phyloP scores from a whole-genome alignment of 2,797 vertebrate species.

The Gymnoscopelus braueri region DNA sequence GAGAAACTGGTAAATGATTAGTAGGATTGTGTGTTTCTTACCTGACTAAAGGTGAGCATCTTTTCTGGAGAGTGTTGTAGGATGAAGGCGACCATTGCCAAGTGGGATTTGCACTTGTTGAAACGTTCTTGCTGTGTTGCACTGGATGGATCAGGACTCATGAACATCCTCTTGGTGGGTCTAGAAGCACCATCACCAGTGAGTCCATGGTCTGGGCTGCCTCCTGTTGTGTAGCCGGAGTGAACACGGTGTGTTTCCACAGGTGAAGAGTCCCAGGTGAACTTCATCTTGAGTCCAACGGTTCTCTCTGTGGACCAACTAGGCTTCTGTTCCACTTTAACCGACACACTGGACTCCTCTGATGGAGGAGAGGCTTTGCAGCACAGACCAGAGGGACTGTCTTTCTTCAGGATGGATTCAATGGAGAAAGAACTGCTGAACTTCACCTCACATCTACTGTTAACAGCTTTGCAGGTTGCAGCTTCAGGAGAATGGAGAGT shows the following conservation, averaged over 20 bases:
- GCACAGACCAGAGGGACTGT: constrained; percentile 18
- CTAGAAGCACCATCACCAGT: too few relatives aligned
- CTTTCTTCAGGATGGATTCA: constrained; percentile 73
- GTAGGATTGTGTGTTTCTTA: constrained; percentile 17
- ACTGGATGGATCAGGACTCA: neutral
- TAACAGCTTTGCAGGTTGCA: constrained; percentile 15
- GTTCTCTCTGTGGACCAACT: too few relatives aligned
- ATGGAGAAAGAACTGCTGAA: constrained; percentile 79
- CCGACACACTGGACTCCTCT: too few relatives aligned
- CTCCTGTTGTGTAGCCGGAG: too few relatives aligned
- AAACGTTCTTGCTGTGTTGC: constrained; percentile 18
- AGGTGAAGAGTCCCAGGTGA: constrained; percentile 38
- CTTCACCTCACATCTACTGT: constrained; percentile 51
- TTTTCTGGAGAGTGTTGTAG: constrained; percentile 71
- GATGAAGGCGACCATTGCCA: constrained; percentile 70
- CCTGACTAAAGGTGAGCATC: constrained; percentile 76
- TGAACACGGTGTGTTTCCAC: too few relatives aligned
- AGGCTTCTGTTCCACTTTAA: too few relatives aligned
- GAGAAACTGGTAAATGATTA: neutral
- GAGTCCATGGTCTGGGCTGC: too few relatives aligned
- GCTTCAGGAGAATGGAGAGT: constrained; percentile 14
- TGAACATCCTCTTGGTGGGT: too few relatives aligned
- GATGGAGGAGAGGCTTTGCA: too few relatives aligned
- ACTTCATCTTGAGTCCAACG: neutral
- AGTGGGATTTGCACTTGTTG: constrained; percentile 56